These are phyloP conservation scores for Drosophila sproati DNA, from an alignment of 1,140 invertebrate species.

Conservation along the genomic window DNA sequence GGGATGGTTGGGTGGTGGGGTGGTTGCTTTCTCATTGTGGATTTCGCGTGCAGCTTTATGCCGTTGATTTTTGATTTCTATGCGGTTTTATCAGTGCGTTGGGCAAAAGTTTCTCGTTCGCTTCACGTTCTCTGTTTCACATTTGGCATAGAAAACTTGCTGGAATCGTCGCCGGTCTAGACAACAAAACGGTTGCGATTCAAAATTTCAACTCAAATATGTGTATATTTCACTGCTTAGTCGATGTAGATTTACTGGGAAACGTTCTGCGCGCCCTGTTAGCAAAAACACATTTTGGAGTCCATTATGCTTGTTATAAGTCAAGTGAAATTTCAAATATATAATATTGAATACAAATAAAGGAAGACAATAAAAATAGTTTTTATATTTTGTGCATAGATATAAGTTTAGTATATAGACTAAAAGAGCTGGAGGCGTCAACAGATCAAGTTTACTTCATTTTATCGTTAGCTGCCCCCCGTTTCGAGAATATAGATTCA, in stretches of 20 bases:
- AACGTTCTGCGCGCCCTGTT: background rate
- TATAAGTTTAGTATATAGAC: too few species aligned
- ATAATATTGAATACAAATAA: too few species aligned
- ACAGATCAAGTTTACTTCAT: too few species aligned
- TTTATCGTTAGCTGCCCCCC: too few species aligned
- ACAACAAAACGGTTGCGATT: conserved; percentile 22
- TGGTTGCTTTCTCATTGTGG: conserved; percentile 25
- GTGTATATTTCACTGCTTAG: background rate
- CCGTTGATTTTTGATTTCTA: conserved; percentile 76
- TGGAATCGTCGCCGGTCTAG: conserved; percentile 55
- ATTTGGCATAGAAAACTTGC: conserved; percentile 56
- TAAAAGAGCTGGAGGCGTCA: too few species aligned
- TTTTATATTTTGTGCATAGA: too few species aligned
- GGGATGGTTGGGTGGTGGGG: conserved; percentile 22
- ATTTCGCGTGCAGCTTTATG: conserved; percentile 58
- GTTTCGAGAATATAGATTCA: too few species aligned
- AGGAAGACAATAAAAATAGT: too few species aligned
- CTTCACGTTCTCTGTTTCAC: conserved; percentile 18
- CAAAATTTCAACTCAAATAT: conserved; percentile 3
- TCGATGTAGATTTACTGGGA: too few species aligned
- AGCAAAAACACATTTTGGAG: too few species aligned
- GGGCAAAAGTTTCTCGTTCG: conserved; percentile 51
- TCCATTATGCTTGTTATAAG: too few species aligned
- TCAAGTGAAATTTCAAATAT: too few species aligned
- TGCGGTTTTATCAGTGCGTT: conserved; percentile 61